Conservation (phyloP, 2,888 invertebrate species). For the Polyommatus iphigenia region DNA sequence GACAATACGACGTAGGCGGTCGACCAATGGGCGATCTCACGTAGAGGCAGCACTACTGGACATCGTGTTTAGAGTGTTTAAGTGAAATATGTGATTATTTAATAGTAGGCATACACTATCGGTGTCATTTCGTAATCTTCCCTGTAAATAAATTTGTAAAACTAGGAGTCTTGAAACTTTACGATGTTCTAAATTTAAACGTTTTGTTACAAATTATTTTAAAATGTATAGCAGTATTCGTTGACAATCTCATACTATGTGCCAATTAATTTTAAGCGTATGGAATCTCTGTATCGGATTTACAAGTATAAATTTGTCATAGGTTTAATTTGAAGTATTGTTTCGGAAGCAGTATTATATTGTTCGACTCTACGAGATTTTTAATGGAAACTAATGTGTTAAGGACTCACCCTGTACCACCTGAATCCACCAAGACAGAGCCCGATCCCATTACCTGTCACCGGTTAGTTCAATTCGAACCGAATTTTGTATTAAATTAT, state of each 20-base stretch:
- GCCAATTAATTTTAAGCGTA: constrained; percentile 6
- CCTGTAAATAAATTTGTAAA: constrained; percentile 14
- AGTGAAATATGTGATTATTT: constrained; percentile 21
- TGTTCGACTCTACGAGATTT: not conserved
- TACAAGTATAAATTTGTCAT: not conserved
- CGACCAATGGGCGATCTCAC: constrained; percentile 18
- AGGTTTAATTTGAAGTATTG: not conserved
- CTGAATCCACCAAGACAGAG: constrained; percentile 19
- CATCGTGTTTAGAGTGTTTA: constrained; percentile 23
- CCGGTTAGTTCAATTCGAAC: constrained; percentile 34
- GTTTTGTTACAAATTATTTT: constrained; percentile 16
- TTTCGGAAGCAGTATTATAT: not conserved
- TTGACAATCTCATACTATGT: constrained; percentile 6
- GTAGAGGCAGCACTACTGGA: constrained; percentile 3
- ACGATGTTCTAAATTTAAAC: not conserved
- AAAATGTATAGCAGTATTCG: not conserved
- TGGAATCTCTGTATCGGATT: constrained; percentile 7
- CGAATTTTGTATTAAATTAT: constrained; percentile 47
- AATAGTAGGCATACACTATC: constrained; percentile 17
- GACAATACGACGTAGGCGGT: constrained; percentile 27
- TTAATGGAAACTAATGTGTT: not conserved
- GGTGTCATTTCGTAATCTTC: constrained; percentile 15
- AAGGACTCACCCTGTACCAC: constrained; percentile 5
- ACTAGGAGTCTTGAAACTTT: not conserved
- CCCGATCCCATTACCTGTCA: constrained; percentile 17